Evolutionary conservation across 2,888 invertebrate genomes (phyloP).

Genomic region (Steinernema hermaphroditum): DNA sequence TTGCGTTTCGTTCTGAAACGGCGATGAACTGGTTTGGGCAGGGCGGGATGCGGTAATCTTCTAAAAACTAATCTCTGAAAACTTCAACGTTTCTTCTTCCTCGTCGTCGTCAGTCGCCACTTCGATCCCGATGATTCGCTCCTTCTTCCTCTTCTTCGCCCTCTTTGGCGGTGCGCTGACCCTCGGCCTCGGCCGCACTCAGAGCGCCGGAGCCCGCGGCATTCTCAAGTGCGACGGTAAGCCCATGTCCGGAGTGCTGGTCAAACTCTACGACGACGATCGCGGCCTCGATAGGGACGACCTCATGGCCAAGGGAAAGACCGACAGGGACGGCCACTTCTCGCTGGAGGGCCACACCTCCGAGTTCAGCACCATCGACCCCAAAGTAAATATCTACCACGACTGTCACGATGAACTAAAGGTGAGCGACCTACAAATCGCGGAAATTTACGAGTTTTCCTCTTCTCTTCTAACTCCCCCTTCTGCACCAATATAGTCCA

Average conservation of each 20-base stretch:
- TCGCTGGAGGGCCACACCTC: background rate
- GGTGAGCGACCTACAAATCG: too few species aligned
- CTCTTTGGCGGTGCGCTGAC: background rate
- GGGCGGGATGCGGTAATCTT: too few species aligned
- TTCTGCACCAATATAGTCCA: too few species aligned
- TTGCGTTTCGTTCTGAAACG: too few species aligned
- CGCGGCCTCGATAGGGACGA: background rate
- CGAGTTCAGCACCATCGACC: background rate
- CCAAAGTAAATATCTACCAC: background rate
- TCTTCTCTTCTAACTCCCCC: too few species aligned
- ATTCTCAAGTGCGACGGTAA: background rate
- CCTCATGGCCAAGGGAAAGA: background rate
- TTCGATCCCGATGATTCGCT: too few species aligned
- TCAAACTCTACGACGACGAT: background rate
- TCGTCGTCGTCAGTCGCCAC: too few species aligned
- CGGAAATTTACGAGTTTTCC: too few species aligned
- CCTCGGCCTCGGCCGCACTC: background rate
- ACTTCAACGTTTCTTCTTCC: too few species aligned
- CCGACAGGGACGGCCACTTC: background rate
- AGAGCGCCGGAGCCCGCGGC: background rate
- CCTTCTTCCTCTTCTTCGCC: too few species aligned
- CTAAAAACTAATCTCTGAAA: too few species aligned
- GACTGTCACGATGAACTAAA: background rate
- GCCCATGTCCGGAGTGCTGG: background rate
- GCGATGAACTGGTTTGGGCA: too few species aligned